Evolutionary conservation across 2,797 vertebrate genomes (phyloP), one percentile per base, ranked within the genome.

Genomic region (Sparus aurata): DNA sequence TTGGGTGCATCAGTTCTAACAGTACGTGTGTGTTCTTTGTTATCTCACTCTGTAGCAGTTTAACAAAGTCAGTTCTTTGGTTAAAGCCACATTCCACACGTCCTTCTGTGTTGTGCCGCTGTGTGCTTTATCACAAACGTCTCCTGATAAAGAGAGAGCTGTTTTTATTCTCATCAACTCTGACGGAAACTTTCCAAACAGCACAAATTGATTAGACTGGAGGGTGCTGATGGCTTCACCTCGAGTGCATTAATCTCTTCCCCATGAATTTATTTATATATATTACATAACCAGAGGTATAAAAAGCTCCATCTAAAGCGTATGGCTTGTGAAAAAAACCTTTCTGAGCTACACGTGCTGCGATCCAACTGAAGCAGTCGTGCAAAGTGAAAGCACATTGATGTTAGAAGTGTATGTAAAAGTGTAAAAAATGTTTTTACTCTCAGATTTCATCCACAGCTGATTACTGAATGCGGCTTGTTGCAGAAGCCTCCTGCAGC

Each of bases 401-500:
- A 3, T n/a, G n/a, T n/a, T n/a, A n/a, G n/a, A n/a, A n/a, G n/a
- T n/a, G n/a, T 25, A 25, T 43, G 0, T 5, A 25, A 27, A 22
- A 23, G 55, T 50, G 15, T 41, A 9, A 66, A 38, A 30, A 0
- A 15, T 13, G 25, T 57, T 30, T 11, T 4, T 23, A 16, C 53
- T 25, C 12, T 25, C 22, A 47, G 17, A 9, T 17, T 47, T 63
- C 34, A 4, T 6, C 46, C 43, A 18, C 22, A 30, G 45, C 12
- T 27, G 11, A 20, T 79, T 53, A 54, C 41, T 53, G 69, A 45
- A 15, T 67, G 46, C 72, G 75, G 58, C 63, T 49, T 25, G 53
- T 54, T 60, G 64, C 18, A 7, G 59, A 55, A 6, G 64, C 73
- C 73, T 77, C 22, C 65, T 46, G 63, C 3, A 70, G 69, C 67